Percentiles rank a stretch among this genome's conserved stretches.
Evolutionary conservation across 2,888 invertebrate genomes (phyloP).

Genomic region (Antheraea yamamai): DNA sequence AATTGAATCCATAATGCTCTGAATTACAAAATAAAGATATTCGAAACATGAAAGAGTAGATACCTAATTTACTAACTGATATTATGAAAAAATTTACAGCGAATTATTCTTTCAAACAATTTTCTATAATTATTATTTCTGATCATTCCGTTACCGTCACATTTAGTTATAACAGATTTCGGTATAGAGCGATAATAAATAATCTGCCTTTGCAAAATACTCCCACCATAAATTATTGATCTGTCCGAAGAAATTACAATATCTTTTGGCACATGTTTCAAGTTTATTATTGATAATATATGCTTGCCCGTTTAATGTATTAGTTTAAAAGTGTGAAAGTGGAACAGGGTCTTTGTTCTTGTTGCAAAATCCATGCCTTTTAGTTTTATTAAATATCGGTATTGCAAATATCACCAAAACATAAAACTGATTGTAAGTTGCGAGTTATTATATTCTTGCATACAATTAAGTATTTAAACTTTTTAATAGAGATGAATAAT

Average conservation of each 20-base stretch:
- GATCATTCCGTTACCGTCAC: neutral
- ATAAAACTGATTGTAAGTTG: neutral
- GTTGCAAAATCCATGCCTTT: slow-evolving; percentile 42
- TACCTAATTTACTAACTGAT: neutral
- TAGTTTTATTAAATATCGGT: slow-evolving; percentile 15
- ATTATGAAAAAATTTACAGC: neutral
- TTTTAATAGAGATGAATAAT: slow-evolving; percentile 10
- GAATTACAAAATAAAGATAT: neutral
- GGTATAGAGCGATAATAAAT: too few relatives aligned
- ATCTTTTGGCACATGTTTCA: neutral
- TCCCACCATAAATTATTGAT: neutral
- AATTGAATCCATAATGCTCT: neutral
- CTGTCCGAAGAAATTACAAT: neutral
- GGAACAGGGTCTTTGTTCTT: slow-evolving; percentile 44
- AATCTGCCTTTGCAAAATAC: neutral
- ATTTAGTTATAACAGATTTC: neutral
- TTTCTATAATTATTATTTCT: neutral
- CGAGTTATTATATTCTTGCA: slow-evolving; percentile 4
- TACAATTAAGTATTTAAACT: neutral
- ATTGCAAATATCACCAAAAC: slow-evolving; percentile 10
- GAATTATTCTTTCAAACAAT: neutral
- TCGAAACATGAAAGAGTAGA: neutral
- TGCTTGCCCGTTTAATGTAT: neutral
- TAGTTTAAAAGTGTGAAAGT: slow-evolving; percentile 35
- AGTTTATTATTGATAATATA: neutral